phyloP scores from a whole-genome alignment of 2,888 invertebrate genomes.

The Drosophila tanythrix region DNA sequence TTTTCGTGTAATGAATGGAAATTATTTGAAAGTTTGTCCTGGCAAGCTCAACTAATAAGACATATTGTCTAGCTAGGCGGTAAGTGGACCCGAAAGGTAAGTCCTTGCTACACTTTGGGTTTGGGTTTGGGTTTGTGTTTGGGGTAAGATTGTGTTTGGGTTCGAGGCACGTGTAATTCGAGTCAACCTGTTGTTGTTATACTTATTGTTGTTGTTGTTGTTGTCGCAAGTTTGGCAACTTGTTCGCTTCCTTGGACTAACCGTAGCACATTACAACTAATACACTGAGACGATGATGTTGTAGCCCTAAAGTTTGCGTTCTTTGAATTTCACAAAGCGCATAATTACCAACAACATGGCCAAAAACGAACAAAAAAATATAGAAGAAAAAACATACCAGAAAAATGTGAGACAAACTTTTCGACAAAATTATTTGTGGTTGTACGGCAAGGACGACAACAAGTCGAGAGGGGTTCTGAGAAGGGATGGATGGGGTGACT shows the following conservation, averaged over 20 bases:
- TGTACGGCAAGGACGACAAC: constrained; percentile 48
- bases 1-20: constrained; percentile 63
- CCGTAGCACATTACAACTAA: constrained; percentile 74
- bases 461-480: constrained; percentile 44
- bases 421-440: constrained; percentile 75
- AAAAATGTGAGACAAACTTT: constrained; percentile 65
- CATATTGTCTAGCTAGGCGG: constrained; percentile 65
- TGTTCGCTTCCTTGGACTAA: constrained; percentile 58
- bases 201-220: constrained; percentile 15
- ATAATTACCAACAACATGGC: constrained; percentile 76
- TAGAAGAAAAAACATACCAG: constrained; percentile 12
- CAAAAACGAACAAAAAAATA: constrained; percentile 28
- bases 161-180: constrained; percentile 38
- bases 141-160: constrained; percentile 5
- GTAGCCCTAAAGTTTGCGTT: constrained; percentile 68
- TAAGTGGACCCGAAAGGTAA: constrained; percentile 41
- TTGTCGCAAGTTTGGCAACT: constrained; percentile 72
- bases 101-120: constrained; percentile 11
- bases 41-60: constrained; percentile 61
- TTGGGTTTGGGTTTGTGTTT: constrained; percentile 1
- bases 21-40: constrained; percentile 65
- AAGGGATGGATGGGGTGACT: background rate
- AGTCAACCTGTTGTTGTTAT: constrained; percentile 42
- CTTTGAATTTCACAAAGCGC: constrained; percentile 74
- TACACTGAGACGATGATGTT: constrained; percentile 70